Base-by-base conservation (phyloP, 2,113 vertebrate species). In the Leiothrix lutea region DNA sequence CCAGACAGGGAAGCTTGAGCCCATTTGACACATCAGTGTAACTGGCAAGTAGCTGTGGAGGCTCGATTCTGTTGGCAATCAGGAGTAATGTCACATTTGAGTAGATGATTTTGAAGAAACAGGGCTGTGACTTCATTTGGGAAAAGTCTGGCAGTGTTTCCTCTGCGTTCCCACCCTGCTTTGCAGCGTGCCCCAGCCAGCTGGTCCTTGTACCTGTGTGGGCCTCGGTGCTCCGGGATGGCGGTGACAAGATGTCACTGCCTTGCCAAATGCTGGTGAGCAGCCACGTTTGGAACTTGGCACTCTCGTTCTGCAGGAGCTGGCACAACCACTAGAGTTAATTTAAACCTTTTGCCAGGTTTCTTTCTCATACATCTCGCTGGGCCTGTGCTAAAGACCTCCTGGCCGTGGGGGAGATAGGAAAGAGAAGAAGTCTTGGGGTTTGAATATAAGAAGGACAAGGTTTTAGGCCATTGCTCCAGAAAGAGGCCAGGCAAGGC, bases 251-350 rank as follows among this genome's bases (percentile, higher is more conserved):
- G 92, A 74, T 80, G 94, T 95, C 88, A 83, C 56, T 0, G 24
- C 82, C 80, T 78, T 95, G 94, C 95, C 95, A 90, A 88, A 61
- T 73, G 94, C 91, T 93, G 86, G 67, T 92, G 75, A 93, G 9
- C 80, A 90, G 95, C 94, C 88, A 90, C 1, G 12, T 83, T 71
- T 88, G 86, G 7, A 71, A 91, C 94, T 93, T 94, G 92, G 94
- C 79, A 58, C 47, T 38, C 66, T 70, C 14, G 0, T 50, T 20
- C 82, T 84, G 72, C 94, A 70, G 83, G 64, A 94, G 54, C 29
- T 97, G 95, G 94, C 96, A 96, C 88, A 90, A 65, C 67, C 67
- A 35, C 86, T 74, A 13, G 15, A 77, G 56, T 47, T 88, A 83
- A 88, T 83, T 90, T 71, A 94, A 94, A 88, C 56, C 33, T 51